Conservation (phyloP, 2,113 vertebrate species). For the Indicator maculatus region DNA sequence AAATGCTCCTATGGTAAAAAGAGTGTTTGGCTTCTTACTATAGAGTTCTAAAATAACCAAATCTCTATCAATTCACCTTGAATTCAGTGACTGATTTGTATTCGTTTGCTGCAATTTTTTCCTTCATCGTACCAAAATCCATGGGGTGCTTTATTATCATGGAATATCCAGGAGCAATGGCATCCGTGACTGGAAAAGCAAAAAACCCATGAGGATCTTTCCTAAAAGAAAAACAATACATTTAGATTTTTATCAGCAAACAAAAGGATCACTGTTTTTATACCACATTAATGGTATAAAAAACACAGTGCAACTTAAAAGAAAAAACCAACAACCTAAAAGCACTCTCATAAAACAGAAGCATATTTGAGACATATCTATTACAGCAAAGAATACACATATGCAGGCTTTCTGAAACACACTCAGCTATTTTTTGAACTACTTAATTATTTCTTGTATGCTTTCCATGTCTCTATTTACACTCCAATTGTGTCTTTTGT, state of each 20-base stretch:
- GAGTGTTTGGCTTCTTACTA: background rate
- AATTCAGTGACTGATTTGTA: conserved; percentile 98
- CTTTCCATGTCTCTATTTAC: background rate
- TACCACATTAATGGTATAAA: background rate
- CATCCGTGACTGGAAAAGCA: conserved; percentile 95
- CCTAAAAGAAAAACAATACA: conserved; percentile 73
- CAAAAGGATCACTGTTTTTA: background rate
- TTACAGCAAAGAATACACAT: background rate
- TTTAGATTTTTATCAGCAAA: background rate
- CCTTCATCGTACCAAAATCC: conserved; percentile 98
- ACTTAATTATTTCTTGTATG: background rate
- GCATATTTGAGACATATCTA: background rate
- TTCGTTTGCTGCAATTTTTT: conserved; percentile 92
- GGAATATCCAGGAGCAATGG: conserved; percentile 97
- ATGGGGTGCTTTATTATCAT: conserved; percentile 99
- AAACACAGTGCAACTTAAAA: background rate
- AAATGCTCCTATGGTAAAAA: background rate
- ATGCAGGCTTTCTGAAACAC: background rate
- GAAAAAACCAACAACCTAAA: background rate
- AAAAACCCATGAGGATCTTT: conserved; percentile 98
- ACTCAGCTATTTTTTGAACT: background rate
- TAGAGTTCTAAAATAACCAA: background rate
- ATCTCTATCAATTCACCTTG: conserved; percentile 80
- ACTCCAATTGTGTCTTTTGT: background rate
- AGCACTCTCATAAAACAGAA: background rate